Base-by-base conservation (phyloP, 2,113 vertebrate genomes). In the Helogale parvula region DNA sequence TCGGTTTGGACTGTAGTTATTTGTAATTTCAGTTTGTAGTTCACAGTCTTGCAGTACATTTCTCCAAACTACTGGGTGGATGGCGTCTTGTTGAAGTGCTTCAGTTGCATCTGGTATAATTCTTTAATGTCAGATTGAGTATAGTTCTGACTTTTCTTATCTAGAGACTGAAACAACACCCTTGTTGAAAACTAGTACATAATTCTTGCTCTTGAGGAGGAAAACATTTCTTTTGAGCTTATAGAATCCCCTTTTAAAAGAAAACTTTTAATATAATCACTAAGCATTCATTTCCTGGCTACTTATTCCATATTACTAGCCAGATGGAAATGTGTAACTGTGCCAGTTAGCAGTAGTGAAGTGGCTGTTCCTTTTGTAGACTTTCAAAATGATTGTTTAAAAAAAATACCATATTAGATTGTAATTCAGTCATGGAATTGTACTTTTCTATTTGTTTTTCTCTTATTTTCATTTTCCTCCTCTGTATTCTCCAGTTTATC, bases 281-380 rank as follows among this genome's bases (percentile, higher is more conserved):
- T 12, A 71, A 38, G 7, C 71, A 77, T n/a, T 54, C 31, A 92
- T 82, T 95, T 94, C 68, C n/a, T 95, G n/a, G 11, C 41, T 95
- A 65, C 33, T 90, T 93, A 90, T 5, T 60, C 27, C 50, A 15
- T 54, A 57, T 33, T 80, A 38, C 29, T 47, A 71, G 68, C 38
- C 45, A 91, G 80, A 54, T 69, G 13, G 93, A 82, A 77, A 25
- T 89, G 21, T 35, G 0, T 92, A 41, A 63, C 69, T 89, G 47
- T 77, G 33, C 87, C 74, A 54, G n/a, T 63, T 94, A 81, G 45
- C 47, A 95, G 5, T 88, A 93, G 14, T 88, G 29, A 83, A 47
- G 29, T 60, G 25, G 19, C 41, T 77, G 3, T 66, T 84, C 41
- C 27, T 90, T 97, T 68, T 54, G 3, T 90, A 80, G 60, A 84